These are phyloP conservation scores for Philereme vetulata DNA, from an alignment of 2,888 invertebrate species.

Conservation along the genomic window DNA sequence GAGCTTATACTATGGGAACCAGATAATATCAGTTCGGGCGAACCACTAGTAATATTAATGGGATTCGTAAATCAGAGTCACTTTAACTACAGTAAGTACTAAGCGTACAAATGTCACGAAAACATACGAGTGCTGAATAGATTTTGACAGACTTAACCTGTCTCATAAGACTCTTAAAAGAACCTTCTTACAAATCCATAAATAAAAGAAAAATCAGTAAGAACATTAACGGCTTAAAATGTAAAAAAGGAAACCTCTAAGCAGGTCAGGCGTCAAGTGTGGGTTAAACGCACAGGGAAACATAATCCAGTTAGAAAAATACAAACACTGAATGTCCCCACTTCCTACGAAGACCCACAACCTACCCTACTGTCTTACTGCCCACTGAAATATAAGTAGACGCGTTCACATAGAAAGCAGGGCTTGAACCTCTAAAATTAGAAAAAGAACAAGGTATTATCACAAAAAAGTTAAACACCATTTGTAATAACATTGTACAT, in stretches of 20 bases:
- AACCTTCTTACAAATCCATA: neutral
- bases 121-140: too few relatives aligned
- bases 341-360: conserved; percentile 80
- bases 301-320: conserved; percentile 81
- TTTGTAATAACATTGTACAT: too few relatives aligned
- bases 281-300: conserved; percentile 72
- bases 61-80: too few relatives aligned
- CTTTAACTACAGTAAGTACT: too few relatives aligned
- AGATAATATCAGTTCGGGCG: too few relatives aligned
- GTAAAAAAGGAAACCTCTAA: conserved; percentile 77
- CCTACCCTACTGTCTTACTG: conserved; percentile 80
- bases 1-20: too few relatives aligned
- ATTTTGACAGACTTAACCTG: too few relatives aligned
- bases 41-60: too few relatives aligned
- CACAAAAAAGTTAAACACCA: too few relatives aligned
- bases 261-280: conserved; percentile 72
- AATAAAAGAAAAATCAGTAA: conserved; percentile 38
- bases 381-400: conserved; percentile 51
- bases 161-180: too few relatives aligned
- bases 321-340: conserved; percentile 78
- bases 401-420: conserved; percentile 15
- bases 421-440: neutral
- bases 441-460: too few relatives aligned
- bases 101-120: too few relatives aligned
- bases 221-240: conserved; percentile 58